A percentile compares a stretch with the other conserved stretches of the same genome.
Evolutionary conservation across 1,140 invertebrate genomes (phyloP).

Genomic region (honey bee (Apis mellifera)): DNA sequence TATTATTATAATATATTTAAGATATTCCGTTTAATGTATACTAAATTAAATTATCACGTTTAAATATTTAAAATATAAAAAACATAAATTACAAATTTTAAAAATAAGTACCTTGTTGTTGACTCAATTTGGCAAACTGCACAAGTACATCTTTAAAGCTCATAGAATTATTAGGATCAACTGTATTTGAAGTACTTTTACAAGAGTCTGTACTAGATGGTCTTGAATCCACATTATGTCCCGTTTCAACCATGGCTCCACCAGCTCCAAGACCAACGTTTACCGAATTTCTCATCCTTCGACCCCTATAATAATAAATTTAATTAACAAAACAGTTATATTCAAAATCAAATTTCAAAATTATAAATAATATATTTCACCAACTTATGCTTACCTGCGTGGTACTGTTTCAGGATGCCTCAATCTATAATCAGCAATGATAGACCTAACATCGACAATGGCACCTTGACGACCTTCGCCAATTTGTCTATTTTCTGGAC

Average conservation of each 20-base stretch:
- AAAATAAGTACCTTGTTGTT: slow-evolving; percentile 78
- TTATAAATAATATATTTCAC: no score
- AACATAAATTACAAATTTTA: background rate
- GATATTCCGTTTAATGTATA: no score
- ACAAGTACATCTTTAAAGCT: slow-evolving; percentile 90
- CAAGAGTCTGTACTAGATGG: slow-evolving; percentile 82
- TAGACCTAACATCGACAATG: slow-evolving; percentile 89
- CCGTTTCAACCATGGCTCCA: slow-evolving; percentile 77
- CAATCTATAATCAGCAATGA: slow-evolving; percentile 91
- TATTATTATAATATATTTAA: no score
- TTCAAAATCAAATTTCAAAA: no score
- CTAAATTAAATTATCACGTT: no score
- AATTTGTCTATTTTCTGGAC: slow-evolving; percentile 78
- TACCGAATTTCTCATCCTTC: slow-evolving; percentile 79
- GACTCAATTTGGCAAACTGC: slow-evolving; percentile 86
- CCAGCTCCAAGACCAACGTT: slow-evolving; percentile 76
- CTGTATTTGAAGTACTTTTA: slow-evolving; percentile 77
- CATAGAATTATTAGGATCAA: slow-evolving; percentile 74
- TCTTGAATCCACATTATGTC: slow-evolving; percentile 76
- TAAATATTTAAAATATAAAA: background rate
- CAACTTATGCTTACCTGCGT: slow-evolving; percentile 76
- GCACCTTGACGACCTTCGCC: slow-evolving; percentile 87
- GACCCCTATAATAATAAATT: slow-evolving; percentile 67
- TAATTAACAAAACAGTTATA: no score
- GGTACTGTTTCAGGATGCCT: slow-evolving; percentile 87